Percentiles rank a stretch among this genome's conserved stretches.
These are phyloP conservation scores for Tenthredo mesomela DNA, from an alignment of 2,888 invertebrate genomes.

Conservation along the genomic window DNA sequence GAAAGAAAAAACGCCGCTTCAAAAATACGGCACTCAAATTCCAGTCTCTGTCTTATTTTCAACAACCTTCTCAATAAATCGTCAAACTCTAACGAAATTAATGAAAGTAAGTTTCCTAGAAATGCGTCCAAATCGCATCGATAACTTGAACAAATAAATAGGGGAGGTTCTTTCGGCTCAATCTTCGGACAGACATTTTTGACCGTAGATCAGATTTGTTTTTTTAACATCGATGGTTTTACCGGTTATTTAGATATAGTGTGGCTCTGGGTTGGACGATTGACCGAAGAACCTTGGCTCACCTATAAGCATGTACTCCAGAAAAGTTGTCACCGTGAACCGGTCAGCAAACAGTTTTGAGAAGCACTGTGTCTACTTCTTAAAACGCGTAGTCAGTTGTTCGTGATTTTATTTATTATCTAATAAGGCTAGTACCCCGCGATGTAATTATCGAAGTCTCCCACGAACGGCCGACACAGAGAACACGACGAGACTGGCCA, in stretches of 20 bases:
- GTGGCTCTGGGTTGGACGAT: not conserved
- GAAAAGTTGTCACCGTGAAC: conserved; percentile 18
- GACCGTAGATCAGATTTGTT: not conserved
- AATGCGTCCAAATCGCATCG: not conserved
- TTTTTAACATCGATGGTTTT: not conserved
- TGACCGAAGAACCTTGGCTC: conserved; percentile 42
- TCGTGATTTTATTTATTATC: conserved; percentile 32
- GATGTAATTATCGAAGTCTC: conserved; percentile 54
- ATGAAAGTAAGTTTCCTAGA: not conserved
- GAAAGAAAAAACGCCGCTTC: not conserved
- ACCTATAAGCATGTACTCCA: conserved; percentile 51
- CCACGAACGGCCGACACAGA: conserved; percentile 69
- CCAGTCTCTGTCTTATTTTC: not conserved
- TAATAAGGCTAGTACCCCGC: conserved; percentile 43
- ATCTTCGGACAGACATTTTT: not conserved
- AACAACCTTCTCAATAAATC: not conserved
- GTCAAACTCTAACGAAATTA: not conserved
- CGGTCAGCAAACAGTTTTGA: conserved; percentile 28
- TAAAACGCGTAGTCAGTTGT: conserved; percentile 33
- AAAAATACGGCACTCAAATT: not conserved
- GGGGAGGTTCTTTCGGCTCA: not conserved
- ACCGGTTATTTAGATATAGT: not conserved
- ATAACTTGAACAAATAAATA: not conserved
- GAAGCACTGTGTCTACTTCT: conserved; percentile 18
- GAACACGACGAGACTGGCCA: conserved; percentile 75